Evolutionary conservation across 2,113 vertebrate species (phyloP).

Genomic region (Ceyx margarethae): DNA sequence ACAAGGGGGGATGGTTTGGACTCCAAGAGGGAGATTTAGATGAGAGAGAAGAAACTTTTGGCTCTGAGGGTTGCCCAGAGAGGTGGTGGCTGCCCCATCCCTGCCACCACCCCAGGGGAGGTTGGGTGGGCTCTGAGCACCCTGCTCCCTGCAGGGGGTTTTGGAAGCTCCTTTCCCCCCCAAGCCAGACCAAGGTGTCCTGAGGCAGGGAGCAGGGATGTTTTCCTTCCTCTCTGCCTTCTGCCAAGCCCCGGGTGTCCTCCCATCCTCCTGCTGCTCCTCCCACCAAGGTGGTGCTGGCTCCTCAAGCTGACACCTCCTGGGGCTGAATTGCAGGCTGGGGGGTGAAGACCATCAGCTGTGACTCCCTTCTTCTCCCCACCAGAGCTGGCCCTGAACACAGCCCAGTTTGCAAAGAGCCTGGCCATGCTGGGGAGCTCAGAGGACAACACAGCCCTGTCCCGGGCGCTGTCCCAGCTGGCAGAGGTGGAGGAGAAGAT

Average conservation of each 20-base stretch:
- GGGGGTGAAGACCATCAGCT: neutral
- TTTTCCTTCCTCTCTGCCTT: neutral
- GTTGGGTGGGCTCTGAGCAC: too few relatives aligned
- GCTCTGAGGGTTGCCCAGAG: too few relatives aligned
- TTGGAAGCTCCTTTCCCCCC: neutral
- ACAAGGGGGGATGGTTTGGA: too few relatives aligned
- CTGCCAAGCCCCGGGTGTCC: neutral
- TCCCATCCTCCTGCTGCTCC: neutral
- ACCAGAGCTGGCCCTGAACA: slow-evolving; percentile 85
- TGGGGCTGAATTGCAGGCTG: neutral
- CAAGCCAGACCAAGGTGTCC: neutral
- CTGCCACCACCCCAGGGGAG: too few relatives aligned
- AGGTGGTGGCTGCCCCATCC: too few relatives aligned
- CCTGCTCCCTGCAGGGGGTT: neutral
- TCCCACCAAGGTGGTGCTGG: neutral
- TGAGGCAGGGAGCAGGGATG: neutral
- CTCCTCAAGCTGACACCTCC: neutral
- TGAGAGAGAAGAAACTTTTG: too few relatives aligned
- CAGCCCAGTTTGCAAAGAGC: slow-evolving; percentile 93
- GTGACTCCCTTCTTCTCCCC: neutral
- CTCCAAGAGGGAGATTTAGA: too few relatives aligned
- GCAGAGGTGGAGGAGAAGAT: slow-evolving; percentile 97
- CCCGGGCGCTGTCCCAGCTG: slow-evolving; percentile 92
- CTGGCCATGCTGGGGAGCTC: slow-evolving; percentile 96
- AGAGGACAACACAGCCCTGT: slow-evolving; percentile 96